These are phyloP conservation scores for Myotis davidii DNA, from an alignment of 2,113 vertebrate species.

Conservation along the genomic window DNA sequence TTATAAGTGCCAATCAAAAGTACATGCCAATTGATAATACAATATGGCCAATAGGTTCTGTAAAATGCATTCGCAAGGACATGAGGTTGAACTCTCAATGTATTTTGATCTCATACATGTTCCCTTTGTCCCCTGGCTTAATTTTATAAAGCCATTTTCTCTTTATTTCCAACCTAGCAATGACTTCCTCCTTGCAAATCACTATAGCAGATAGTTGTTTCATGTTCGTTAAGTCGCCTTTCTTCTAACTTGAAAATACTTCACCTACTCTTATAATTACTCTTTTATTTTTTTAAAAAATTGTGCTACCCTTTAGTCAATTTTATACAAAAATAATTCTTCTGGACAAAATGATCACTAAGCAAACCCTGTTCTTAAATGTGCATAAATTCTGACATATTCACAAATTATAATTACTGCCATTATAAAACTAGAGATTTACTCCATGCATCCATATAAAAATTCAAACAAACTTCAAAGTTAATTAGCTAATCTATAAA, in stretches of 20 bases:
- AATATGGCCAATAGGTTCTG: neutral
- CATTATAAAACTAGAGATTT: constrained; percentile 24
- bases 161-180: neutral
- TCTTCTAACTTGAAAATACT: neutral
- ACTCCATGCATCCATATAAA: neutral
- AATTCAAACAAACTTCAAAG: constrained; percentile 32
- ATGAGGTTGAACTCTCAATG: neutral
- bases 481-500: constrained; percentile 10
- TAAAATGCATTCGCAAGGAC: neutral
- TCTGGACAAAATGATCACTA: neutral
- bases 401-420: constrained; percentile 4
- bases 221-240: neutral
- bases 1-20: neutral
- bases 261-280: neutral
- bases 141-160: constrained; percentile 32
- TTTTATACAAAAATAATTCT: neutral
- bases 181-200: neutral
- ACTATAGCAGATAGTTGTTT: neutral
- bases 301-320: neutral
- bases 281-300: neutral
- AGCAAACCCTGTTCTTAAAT: neutral
- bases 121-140: neutral
- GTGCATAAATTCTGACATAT: constrained; percentile 1
- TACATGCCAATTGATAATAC: neutral
- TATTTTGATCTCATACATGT: neutral